Percentiles rank a stretch among this genome's conserved stretches.
These are phyloP conservation scores for Acanthurus leucopareius DNA, from an alignment of 2,797 vertebrate genomes.

Conservation along the genomic window DNA sequence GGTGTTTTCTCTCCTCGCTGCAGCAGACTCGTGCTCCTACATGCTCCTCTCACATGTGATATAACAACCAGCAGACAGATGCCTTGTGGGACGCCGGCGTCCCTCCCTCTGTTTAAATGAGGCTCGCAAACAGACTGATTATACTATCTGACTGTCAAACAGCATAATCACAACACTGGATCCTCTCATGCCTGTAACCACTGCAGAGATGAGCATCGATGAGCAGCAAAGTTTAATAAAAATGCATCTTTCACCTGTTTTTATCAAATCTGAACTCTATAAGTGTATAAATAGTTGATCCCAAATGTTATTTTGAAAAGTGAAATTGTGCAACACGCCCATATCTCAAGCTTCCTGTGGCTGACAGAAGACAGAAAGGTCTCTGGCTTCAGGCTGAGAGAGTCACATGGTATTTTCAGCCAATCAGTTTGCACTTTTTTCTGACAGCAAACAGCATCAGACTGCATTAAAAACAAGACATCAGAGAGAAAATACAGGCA, in stretches of 20 bases:
- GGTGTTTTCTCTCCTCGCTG: too few species aligned
- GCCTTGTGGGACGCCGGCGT: background rate
- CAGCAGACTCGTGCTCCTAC: background rate
- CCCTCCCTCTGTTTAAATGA: background rate
- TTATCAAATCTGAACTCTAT: too few species aligned
- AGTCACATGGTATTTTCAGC: slow-evolving; percentile 11
- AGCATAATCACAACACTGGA: background rate
- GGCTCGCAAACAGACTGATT: background rate
- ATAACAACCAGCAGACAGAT: background rate
- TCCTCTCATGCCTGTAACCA: background rate
- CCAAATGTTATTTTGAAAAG: too few species aligned
- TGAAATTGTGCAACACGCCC: background rate
- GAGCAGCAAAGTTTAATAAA: too few species aligned
- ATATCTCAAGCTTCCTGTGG: background rate
- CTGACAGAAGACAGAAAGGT: background rate
- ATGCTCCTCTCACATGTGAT: background rate
- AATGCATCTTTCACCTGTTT: too few species aligned
- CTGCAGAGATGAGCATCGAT: too few species aligned
- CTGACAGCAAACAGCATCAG: slow-evolving; percentile 7
- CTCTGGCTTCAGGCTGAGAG: too few species aligned
- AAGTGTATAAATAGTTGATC: too few species aligned
- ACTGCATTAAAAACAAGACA: slow-evolving; percentile 4
- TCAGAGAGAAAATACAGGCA: slow-evolving; percentile 22
- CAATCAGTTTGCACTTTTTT: slow-evolving; percentile 27
- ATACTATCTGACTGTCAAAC: background rate